A percentile compares a stretch with the other conserved stretches of the same genome.
Evolutionary conservation across 2,113 vertebrate species (phyloP).

Genomic region (Perca fluviatilis): DNA sequence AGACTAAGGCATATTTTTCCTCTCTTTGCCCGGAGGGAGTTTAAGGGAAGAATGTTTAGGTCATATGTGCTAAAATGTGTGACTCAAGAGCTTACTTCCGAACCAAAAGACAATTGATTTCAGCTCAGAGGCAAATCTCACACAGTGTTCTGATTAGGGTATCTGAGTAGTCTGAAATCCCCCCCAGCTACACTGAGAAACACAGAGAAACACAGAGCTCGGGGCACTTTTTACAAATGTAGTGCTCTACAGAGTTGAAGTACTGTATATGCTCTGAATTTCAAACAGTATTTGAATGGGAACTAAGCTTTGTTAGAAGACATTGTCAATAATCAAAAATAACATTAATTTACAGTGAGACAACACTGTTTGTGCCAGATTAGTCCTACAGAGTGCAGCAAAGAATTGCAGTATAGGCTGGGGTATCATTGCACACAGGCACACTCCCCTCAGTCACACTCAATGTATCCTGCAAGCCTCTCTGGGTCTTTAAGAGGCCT

Average conservation of each 20-base stretch:
- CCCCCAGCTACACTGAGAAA: constrained; percentile 32
- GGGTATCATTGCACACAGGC: constrained; percentile 49
- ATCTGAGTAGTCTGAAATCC: constrained; percentile 65
- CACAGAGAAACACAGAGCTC: constrained; percentile 42
- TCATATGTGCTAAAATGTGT: constrained; percentile 50
- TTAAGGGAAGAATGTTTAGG: constrained; percentile 46
- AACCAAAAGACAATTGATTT: constrained; percentile 71
- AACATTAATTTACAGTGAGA: constrained; percentile 22
- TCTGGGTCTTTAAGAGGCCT: constrained; percentile 66
- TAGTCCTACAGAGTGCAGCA: constrained; percentile 36
- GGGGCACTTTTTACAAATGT: constrained; percentile 42
- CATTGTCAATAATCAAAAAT: constrained; percentile 44
- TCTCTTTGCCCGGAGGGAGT: constrained; percentile 29
- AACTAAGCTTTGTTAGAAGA: constrained; percentile 12
- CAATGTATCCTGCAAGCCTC: constrained; percentile 49
- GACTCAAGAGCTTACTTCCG: constrained; percentile 63
- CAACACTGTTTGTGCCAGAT: constrained; percentile 29
- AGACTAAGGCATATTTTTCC: neutral
- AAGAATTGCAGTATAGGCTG: constrained; percentile 34
- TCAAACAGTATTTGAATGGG: constrained; percentile 32
- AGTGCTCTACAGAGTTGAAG: constrained; percentile 34
- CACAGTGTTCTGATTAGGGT: constrained; percentile 60
- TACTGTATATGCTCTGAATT: constrained; percentile 30
- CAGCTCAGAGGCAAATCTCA: constrained; percentile 71
- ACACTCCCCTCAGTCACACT: constrained; percentile 42